Base-by-base conservation (phyloP, 2,888 invertebrate genomes). In the Meganola albula region DNA sequence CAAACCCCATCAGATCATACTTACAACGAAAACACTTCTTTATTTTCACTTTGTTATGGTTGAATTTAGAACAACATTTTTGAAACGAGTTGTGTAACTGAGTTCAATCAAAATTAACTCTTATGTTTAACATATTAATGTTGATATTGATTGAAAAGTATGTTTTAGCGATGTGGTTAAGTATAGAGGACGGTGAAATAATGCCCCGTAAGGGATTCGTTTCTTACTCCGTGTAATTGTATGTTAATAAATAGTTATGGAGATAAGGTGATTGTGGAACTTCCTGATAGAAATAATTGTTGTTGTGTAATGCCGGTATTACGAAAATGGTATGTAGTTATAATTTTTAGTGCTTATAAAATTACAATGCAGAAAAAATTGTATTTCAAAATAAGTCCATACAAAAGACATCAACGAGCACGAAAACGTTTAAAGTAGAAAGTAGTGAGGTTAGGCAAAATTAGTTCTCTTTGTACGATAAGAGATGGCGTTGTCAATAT, bases 141-240 rank as follows among this genome's bases (percentile, higher is more conserved):
- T 33, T 22, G 34, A 4, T 24, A 34, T 40, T 42, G 3, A n/a
- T 2, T 1, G 12, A 10, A 4, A 23, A n/a, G 10, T 6, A 1
- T 23, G 3, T 29, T 12, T 6, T 26, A 24, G 31, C 48, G 41
- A 37, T 41, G 37, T 33, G 58, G 53, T 40, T 50, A 49, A 10
- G 25, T 44, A 55, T 36, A 33, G 25, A 56, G 44, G 47, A 36
- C 40, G 44, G 37, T 44, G 42, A 33, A 43, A 48, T 43, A 42
- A 49, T 49, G 57, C 44, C 32, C 26, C 34, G 40, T 46, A 56
- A 49, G 46, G 53, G 53, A 57, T 53, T 50, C 44, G 50, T 49
- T 53, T 57, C 57, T 41, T 48, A 45, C 41, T 49, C 40, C 49
- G 40, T 53, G 49, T 53, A 53, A 53, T 53, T 53, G 53, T 53